These are phyloP conservation scores for Hemiscyllium ocellatum DNA, from an alignment of 2,113 vertebrate species.

Conservation along the genomic window DNA sequence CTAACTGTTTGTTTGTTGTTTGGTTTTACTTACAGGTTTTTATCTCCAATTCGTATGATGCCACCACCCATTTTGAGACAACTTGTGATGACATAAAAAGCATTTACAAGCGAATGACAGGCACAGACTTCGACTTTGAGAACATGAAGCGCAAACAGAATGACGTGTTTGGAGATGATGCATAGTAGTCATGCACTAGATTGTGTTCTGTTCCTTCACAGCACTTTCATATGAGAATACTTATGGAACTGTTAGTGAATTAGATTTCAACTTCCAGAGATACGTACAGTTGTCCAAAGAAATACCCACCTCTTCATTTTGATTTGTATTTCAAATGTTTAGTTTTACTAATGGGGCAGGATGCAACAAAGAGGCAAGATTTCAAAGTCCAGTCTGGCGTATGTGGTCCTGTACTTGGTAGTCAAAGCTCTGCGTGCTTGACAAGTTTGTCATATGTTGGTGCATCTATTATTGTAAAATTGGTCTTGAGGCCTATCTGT, in stretches of 20 bases:
- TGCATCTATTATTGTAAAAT: not conserved
- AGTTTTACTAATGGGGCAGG: not conserved
- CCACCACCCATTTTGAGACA: constrained; percentile 40
- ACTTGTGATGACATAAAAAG: constrained; percentile 39
- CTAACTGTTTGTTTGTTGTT: constrained; percentile 30
- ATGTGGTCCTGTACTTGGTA: not conserved
- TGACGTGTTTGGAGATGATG: constrained; percentile 16
- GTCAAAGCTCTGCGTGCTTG: not conserved
- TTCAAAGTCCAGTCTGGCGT: not conserved
- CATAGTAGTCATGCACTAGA: not conserved
- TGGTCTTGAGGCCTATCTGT: not conserved
- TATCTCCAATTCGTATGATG: constrained; percentile 38
- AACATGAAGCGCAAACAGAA: constrained; percentile 37
- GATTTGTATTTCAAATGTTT: not conserved
- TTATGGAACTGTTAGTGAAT: not conserved
- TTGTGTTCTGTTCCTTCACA: not conserved
- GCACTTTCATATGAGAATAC: constrained; percentile 31
- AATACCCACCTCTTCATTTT: not conserved
- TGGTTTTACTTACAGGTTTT: constrained; percentile 36
- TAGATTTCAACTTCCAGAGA: constrained; percentile 21
- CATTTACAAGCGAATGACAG: constrained; percentile 39
- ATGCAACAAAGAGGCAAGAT: not conserved
- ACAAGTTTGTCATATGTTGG: not conserved
- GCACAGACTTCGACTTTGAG: constrained; percentile 39
- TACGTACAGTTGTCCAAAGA: constrained; percentile 30